Evolutionary conservation across 2,888 invertebrate species (phyloP).

Genomic region (Acanthosepion esculentum): DNA sequence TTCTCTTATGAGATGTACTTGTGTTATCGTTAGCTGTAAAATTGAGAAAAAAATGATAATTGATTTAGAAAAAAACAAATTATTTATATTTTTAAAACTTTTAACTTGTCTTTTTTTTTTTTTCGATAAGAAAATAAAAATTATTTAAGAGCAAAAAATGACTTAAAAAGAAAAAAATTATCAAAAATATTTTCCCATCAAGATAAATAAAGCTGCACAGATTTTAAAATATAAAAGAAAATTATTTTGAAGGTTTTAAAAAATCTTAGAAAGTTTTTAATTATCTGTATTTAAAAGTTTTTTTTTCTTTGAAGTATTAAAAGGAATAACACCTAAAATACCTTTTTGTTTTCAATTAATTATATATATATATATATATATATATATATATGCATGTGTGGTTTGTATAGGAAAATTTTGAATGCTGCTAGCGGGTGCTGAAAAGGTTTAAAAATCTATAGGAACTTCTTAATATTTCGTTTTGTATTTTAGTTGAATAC

Average conservation of each 20-base stretch:
- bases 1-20: slow-evolving; percentile 38
- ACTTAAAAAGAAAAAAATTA: neutral
- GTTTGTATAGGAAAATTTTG: neutral
- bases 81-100: neutral
- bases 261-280: neutral
- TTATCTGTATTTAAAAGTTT: neutral
- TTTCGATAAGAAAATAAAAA: neutral
- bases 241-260: neutral
- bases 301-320: no score
- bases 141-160: neutral
- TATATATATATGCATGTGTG: neutral
- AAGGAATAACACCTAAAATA: no score
- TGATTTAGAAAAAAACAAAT: slow-evolving; percentile 34
- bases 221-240: slow-evolving; percentile 37
- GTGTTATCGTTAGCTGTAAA: slow-evolving; percentile 46
- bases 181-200: neutral
- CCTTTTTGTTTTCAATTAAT: no score
- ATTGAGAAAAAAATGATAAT: slow-evolving; percentile 37
- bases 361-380: neutral
- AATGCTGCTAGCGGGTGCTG: no score
- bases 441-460: no score
- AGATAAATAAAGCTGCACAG: slow-evolving; percentile 36
- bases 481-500: neutral
- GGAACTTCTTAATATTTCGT: neutral
- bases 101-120: slow-evolving; percentile 8